Percentiles rank a stretch among this genome's conserved stretches.
These are phyloP conservation scores for Scyliorhinus canicula DNA, from an alignment of 2,797 vertebrate genomes.

Conservation along the genomic window DNA sequence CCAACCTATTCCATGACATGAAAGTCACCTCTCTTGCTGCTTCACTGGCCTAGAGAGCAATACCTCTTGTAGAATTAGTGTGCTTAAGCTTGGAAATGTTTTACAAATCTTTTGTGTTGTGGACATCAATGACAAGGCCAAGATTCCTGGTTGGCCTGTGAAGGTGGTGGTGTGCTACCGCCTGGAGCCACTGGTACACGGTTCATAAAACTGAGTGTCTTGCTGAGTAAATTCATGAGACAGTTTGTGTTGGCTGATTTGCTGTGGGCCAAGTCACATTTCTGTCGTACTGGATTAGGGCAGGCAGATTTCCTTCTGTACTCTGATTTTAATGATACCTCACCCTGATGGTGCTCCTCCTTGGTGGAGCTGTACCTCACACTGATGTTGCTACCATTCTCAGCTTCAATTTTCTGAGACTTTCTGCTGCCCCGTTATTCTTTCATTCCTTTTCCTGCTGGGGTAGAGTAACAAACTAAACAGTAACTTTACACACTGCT, in stretches of 20 bases:
- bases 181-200: too few species aligned
- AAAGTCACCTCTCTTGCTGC: neutral
- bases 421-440: neutral
- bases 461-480: neutral
- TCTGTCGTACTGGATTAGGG: neutral
- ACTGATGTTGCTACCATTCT: neutral
- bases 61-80: neutral
- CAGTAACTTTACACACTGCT: neutral
- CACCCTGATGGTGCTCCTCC: neutral
- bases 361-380: neutral
- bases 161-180: too few species aligned
- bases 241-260: neutral
- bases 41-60: neutral
- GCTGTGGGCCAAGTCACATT: neutral
- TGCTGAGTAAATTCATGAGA: neutral
- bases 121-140: neutral
- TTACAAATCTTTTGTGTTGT: neutral
- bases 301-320: neutral
- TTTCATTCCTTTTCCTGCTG: neutral
- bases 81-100: neutral
- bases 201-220: neutral
- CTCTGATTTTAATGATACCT: too few species aligned
- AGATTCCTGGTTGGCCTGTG: neutral
- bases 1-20: neutral
- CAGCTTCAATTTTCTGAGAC: neutral